phyloP scores from a whole-genome alignment of 2,113 vertebrate species.

The Melanerpes aurifrons region DNA sequence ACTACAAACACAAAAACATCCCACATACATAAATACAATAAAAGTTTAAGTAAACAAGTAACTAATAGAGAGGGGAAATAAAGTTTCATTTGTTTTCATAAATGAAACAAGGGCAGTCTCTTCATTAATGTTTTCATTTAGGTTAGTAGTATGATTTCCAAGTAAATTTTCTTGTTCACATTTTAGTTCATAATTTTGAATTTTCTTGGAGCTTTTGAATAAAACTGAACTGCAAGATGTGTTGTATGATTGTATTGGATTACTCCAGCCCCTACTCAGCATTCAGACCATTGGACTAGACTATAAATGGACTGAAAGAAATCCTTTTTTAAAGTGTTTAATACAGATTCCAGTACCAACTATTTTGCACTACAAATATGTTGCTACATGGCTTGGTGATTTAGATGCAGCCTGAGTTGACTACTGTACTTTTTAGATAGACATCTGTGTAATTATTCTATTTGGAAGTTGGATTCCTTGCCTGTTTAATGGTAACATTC shows the following conservation, averaged over 20 bases:
- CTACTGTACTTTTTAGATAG: background rate
- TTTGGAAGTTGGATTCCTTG: background rate
- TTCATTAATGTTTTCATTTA: background rate
- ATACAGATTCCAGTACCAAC: background rate
- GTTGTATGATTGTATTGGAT: no score
- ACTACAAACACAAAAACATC: background rate
- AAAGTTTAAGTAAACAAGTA: background rate
- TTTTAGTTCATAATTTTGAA: background rate
- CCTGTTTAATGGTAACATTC: background rate
- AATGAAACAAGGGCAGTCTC: background rate
- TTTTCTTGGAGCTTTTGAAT: background rate
- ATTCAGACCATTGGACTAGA: background rate
- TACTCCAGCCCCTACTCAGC: background rate
- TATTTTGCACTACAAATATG: background rate
- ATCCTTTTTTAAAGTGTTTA: background rate
- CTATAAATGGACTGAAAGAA: background rate
- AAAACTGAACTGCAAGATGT: background rate
- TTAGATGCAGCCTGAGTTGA: background rate
- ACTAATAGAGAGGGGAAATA: accelerated
- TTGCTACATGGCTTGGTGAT: background rate
- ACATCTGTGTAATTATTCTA: background rate
- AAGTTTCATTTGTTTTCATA: background rate
- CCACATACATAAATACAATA: background rate
- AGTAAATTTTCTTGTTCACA: background rate
- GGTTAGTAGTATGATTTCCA: background rate